Base-by-base conservation (phyloP, 2,888 invertebrate species). In the Beris morrisii region DNA sequence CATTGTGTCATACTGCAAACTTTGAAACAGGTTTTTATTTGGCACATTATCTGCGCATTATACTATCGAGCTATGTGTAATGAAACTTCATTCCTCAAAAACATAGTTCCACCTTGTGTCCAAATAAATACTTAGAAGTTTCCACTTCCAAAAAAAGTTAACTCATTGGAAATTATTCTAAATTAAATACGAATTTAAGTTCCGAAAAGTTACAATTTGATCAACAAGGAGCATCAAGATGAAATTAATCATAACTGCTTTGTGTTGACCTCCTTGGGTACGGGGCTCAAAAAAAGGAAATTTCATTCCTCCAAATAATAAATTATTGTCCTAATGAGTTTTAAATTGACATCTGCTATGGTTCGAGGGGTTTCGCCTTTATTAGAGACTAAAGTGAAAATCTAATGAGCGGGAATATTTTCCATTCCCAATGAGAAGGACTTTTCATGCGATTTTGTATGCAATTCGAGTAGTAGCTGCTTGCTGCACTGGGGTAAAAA, bases 261-360 rank as follows among this genome's bases (percentile, higher is more conserved):
- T 43, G 15, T 15, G 43, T 22, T 50, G 48, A 59, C 50, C 50
- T 48, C 48, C 32, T 59, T 13, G 48, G 7, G n/a, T 7, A 31
- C n/a, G 48, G 48, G n/a, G 48, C 11, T 28, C 52, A 5, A 52
- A 15, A 52, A 28, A 15, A 28, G 52, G 28, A 52, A 52, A 13
- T 52, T 28, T n/a, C n/a, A n/a, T n/a, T 52, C 7, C 57, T 12
- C 28, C 12, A 44, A 46, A 57, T 28, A 57, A 11, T 28, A 12
- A 57, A 57, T 63, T 63, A 63, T 63, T 52, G 52, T 55, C 45
- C 64, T 68, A 68, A 68, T 68, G 68, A 68, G 54, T 68, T 68
- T 68, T 68, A 65, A 68, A 66, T 66, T 68, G 66, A 64, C 63
- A 64, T 64, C 58, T 15, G 43, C 43, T 32, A 48, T 7, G 59